Base-by-base conservation (phyloP, 2,888 invertebrate genomes). In the Erebia palarica region DNA sequence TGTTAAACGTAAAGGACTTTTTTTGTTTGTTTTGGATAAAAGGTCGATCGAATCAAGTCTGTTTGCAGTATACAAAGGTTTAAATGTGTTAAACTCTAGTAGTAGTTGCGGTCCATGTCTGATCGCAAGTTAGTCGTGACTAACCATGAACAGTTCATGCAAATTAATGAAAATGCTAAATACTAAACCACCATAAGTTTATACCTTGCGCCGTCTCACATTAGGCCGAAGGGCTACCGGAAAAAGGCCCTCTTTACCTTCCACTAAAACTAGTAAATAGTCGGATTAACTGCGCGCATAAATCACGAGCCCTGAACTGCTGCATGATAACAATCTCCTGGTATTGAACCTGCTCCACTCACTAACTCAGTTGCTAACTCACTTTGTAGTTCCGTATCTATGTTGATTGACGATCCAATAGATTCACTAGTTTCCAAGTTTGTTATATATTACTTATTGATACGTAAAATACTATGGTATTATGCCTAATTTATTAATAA, bases 261-360 rank as follows among this genome's bases (percentile, higher is more conserved):
- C 87, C 82, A 85, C 84, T 90, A 88, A 90, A 91, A 91, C 90
- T 90, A 91, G 91, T 91, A 91, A 91, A 91, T 91, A 91, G 91
- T 88, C 79, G 90, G 91, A 91, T 91, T 91, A 91, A 91, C 89
- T 90, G 82, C 77, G 82, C 79, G 83, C 83, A 91, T 91, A 90
- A 90, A 91, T 91, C 91, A 90, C 80, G 78, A 79, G 79, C 79
- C 77, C 77, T 76, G 75, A 75, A 76, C 74, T 76, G 75, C 69
- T 73, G 53, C 51, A 70, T 64, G 79, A 79, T 79, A 80, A 72
- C 74, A 75, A 78, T 78, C 78, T 77, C 59, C 68, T 64, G 76
- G 75, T 75, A 76, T 72, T 70, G 76, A 72, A 79, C 77, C 75
- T 74, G 75, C 55, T 59, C 21, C 27, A 68, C 69, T 65, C 59